phyloP scores from a whole-genome alignment of 2,888 invertebrate species.

The Cylindroiulus punctatus region DNA sequence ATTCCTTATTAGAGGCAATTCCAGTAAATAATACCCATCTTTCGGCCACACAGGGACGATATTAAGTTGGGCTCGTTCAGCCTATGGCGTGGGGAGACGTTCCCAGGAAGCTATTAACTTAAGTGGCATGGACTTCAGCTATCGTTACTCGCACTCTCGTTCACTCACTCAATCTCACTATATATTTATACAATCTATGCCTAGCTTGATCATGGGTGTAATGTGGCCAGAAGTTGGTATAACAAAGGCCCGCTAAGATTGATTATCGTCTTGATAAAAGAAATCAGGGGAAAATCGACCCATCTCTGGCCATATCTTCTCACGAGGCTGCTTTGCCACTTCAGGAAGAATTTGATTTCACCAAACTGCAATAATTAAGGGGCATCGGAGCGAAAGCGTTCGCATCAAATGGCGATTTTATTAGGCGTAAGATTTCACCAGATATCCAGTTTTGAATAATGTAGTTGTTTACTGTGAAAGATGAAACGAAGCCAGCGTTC shows the following conservation, averaged over 20 bases:
- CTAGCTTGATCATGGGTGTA: constrained; percentile 28
- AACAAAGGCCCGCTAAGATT: constrained; percentile 35
- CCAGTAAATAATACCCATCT: neutral
- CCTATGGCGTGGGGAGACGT: neutral
- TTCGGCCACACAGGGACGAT: neutral
- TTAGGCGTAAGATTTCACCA: constrained; percentile 13
- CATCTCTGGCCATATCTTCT: neutral
- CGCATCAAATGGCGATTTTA: neutral
- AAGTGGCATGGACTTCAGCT: constrained; percentile 38
- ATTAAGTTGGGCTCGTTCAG: neutral
- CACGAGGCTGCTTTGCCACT: neutral
- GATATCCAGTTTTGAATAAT: constrained; percentile 5
- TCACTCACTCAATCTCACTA: constrained; percentile 36
- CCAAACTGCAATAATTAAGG: neutral
- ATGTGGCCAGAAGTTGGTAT: constrained; percentile 20
- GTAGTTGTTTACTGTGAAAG: neutral
- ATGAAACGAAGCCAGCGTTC: neutral
- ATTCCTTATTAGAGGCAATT: constrained; percentile 25
- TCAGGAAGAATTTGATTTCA: neutral
- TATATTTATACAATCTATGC: constrained; percentile 2
- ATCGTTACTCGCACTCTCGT: constrained; percentile 34
- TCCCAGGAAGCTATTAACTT: constrained; percentile 35
- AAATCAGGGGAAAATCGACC: constrained; percentile 2
- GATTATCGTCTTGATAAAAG: constrained; percentile 19
- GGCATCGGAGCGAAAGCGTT: neutral